Evolutionary conservation across 1,140 invertebrate species (phyloP).

Genomic region (Heliconius himera): DNA sequence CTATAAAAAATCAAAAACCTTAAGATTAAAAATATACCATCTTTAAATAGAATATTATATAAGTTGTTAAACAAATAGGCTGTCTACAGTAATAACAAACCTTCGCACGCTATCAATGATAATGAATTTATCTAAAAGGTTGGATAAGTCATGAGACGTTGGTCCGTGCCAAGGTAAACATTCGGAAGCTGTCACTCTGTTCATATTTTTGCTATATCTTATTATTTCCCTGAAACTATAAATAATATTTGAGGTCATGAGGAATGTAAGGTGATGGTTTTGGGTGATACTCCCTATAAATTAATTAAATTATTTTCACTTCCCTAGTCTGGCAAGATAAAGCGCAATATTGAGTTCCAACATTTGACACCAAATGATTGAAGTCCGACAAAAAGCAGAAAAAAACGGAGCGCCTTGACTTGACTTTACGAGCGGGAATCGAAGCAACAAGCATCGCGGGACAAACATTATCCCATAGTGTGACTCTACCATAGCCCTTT

Average conservation of each 20-base stretch:
- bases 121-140: constrained; percentile 11
- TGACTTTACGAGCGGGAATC: no score
- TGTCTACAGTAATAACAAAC: not conserved
- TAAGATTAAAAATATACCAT: not conserved
- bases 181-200: not conserved
- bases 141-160: not conserved
- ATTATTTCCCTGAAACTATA: not conserved
- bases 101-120: not conserved
- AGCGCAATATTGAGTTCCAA: no score
- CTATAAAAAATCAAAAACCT: not conserved
- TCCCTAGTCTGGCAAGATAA: no score
- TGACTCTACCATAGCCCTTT: no score
- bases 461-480: no score
- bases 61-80: not conserved
- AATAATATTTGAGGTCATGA: not conserved
- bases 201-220: not conserved
- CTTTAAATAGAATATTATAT: not conserved
- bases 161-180: not conserved
- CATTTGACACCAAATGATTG: no score
- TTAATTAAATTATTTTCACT: no score
- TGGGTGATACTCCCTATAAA: no score
- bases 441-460: no score
- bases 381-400: no score
- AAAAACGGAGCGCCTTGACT: no score
- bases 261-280: not conserved